Conservation (phyloP, 2,797 vertebrate species). For the Karalla daura region DNA sequence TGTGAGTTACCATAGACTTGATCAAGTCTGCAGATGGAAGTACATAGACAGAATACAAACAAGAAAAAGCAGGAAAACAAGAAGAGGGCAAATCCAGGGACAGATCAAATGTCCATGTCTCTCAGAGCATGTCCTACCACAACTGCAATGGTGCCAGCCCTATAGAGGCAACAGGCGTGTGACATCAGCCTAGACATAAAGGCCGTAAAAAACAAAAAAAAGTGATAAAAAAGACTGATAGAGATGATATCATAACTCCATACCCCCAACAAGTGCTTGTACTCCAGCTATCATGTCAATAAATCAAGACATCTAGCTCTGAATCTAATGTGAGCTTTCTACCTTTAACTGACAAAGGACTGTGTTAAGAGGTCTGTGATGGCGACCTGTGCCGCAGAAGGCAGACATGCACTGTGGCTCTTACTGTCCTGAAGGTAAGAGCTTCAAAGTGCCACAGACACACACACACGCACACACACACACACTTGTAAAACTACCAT, state of each 20-base stretch:
- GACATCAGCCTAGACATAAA: neutral
- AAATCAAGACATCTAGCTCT: constrained; percentile 49
- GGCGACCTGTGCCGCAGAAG: constrained; percentile 77
- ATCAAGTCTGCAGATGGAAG: too few species aligned
- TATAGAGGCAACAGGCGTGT: neutral
- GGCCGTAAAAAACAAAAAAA: neutral
- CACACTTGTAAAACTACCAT: neutral
- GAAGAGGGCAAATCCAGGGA: neutral
- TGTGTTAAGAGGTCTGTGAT: constrained; percentile 75
- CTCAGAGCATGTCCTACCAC: neutral
- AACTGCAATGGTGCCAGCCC: neutral
- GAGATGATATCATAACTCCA: constrained; percentile 77
- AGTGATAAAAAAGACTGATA: constrained; percentile 24
- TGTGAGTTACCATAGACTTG: too few species aligned
- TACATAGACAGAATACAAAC: too few species aligned
- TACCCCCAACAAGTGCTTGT: constrained; percentile 55
- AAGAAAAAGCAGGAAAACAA: too few species aligned
- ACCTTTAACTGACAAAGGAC: constrained; percentile 76
- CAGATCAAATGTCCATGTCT: neutral
- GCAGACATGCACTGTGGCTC: constrained; percentile 77
- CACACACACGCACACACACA: neutral
- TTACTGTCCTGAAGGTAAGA: constrained; percentile 78
- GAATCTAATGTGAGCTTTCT: constrained; percentile 60
- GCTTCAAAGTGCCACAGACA: constrained; percentile 8
- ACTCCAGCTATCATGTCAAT: constrained; percentile 10